Base-by-base conservation (phyloP, 2,797 vertebrate genomes). In the Morelia viridis region DNA sequence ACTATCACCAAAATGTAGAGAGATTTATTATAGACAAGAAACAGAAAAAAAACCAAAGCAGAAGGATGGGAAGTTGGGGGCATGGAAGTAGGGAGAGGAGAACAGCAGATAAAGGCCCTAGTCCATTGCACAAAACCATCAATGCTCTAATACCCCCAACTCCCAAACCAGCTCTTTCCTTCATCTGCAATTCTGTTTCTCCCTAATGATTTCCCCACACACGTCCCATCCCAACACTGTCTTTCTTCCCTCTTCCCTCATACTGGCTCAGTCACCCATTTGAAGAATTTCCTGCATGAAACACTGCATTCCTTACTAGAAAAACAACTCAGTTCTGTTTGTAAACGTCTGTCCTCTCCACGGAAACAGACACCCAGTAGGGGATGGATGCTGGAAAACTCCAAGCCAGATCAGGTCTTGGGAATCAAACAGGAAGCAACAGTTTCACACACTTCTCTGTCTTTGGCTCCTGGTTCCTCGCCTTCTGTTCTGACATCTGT, bases 401-500 rank as follows among this genome's bases (percentile, higher is more conserved):
- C 76, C 89, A 41, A 61, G 41, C 89, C 86, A 50, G 62, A 31
- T 6, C 13, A 46, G n/a, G 85, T 53, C 71, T 85, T 61, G 60
- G 71, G 89, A 90, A 89, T 85, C 93, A 61, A 85, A 65, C 11
- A 60, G 85, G 93, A 92, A 92, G 85, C 88, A 88, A 65, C 24
- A 84, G 71, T 92, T 93, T 93, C 93, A 90, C 93, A 93, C 91
- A 85, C 85, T 46, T 35, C 46, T 22, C 1, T 19, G 28, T 61
- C 85, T 68, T 53, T 90, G 61, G 68, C 85, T 88, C 56, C 62
- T 7, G 64, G 31, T 15, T 35, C 89, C 56, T 31, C 9, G 71
- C 91, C 89, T 91, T 93, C 91, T 61, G 89, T 87, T 56, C 85
- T 13, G 56, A 93, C 89, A 92, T 88, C 91, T 93, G 85, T n/a